Evolutionary conservation across 1,140 invertebrate genomes (phyloP), one percentile per base, ranked within the genome.

Genomic region (Camponotus floridanus): DNA sequence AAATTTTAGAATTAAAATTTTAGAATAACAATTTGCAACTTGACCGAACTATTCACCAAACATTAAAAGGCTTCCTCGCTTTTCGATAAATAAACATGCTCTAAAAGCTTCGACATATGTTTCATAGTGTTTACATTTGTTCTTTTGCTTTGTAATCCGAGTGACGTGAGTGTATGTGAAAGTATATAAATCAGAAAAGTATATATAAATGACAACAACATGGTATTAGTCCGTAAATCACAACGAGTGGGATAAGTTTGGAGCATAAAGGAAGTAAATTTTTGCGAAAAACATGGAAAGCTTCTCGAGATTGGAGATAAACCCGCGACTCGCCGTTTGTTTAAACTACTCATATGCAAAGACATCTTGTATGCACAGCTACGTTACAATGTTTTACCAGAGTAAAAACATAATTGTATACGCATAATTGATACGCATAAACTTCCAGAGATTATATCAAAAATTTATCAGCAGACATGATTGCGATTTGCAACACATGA

Each of bases 181-280:
- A 45, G 42, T 48, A 57, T 62, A 74, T 80, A 80, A 80, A 80
- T 80, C 62, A 45, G 5, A 4, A 26, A 26, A 26, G 26, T 26
- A 26, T 26, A 26, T 26, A 26, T 26, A 26, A 83, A 2, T 21
- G 26, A 13, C n/a, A 59, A 45, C 48, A 51, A 51, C 48, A 18
- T 48, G 36, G 68, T 83, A 73, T 83, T 31, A 73, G 68, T 42
- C 73, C 79, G 42, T 83, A 74, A 83, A 83, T 73, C 79, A 74
- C 21, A 15, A 36, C 67, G n/a, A 74, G 48, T 59, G 33, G 33
- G 51, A 80, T 42, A 73, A 73, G 55, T 83, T 73, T 15, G 11
- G 61, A 61, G 39, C n/a, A 83, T 48, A 74, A 83, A 48, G 55
- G 7, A 51, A 57, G 39, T 8, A 73, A 74, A 55, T 61, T 73